Evolutionary conservation across 2,113 vertebrate species (phyloP).

Genomic region (Pelecanus crispus): DNA sequence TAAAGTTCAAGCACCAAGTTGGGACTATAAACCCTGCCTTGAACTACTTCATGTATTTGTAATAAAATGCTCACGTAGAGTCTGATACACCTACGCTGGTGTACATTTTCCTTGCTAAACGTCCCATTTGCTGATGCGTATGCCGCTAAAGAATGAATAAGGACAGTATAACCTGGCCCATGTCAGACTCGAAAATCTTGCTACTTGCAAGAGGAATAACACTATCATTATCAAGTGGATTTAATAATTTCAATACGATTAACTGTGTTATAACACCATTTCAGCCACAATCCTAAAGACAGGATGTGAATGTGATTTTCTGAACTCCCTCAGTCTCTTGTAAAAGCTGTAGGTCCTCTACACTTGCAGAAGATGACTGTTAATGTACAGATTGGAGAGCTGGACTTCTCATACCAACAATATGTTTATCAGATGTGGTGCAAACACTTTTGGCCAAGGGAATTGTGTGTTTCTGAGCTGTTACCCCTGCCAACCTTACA

Average conservation of each 20-base stretch:
- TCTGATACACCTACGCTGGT: not conserved
- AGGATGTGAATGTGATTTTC: not conserved
- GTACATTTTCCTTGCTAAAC: not conserved
- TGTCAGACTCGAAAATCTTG: not conserved
- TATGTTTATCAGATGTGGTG: not conserved
- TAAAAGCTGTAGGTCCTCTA: not conserved
- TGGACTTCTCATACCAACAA: not conserved
- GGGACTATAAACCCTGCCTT: not conserved
- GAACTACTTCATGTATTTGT: not conserved
- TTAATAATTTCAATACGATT: not conserved
- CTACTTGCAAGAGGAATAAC: not conserved
- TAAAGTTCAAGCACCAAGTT: not conserved
- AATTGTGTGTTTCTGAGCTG: not conserved
- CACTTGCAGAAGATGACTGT: not conserved
- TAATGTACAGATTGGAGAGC: not conserved
- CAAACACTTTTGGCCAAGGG: not conserved
- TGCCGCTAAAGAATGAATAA: not conserved
- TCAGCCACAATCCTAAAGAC: not conserved
- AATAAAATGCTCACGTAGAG: not conserved
- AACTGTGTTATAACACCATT: not conserved
- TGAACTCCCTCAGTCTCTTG: not conserved
- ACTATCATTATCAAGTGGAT: not conserved
- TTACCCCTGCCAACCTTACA: not conserved
- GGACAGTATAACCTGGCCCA: not conserved
- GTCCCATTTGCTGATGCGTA: not conserved